These are phyloP conservation scores for Hystrix cristata DNA, from an alignment of 2,113 vertebrate genomes.

Conservation along the genomic window DNA sequence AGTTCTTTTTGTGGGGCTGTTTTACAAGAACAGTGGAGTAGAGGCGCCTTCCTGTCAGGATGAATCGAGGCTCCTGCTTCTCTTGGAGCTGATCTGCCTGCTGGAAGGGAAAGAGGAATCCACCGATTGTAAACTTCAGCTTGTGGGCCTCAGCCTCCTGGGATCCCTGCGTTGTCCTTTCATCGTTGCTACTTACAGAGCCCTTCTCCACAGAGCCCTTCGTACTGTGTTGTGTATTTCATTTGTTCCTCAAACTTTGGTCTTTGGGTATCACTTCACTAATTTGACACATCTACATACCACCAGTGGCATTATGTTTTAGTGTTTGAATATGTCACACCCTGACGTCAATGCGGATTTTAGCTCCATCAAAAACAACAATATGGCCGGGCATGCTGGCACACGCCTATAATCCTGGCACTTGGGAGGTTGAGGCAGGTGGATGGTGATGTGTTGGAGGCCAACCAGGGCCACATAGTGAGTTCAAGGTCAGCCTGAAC, in stretches of 20 bases:
- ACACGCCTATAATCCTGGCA: no score
- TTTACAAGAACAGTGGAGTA: not conserved
- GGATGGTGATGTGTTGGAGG: no score
- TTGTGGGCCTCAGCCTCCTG: not conserved
- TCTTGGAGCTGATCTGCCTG: not conserved
- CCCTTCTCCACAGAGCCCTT: not conserved
- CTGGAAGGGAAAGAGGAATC: not conserved
- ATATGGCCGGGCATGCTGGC: not conserved
- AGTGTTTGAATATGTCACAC: not conserved
- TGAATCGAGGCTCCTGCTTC: not conserved
- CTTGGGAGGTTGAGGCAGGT: no score
- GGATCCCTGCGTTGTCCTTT: not conserved
- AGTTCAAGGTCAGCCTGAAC: no score
- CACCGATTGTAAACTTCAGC: not conserved
- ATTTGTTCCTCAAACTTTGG: not conserved
- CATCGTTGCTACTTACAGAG: not conserved
- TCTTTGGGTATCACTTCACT: not conserved
- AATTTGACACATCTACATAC: not conserved
- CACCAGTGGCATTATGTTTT: not conserved
- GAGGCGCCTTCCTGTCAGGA: not conserved
- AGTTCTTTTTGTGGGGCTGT: not conserved
- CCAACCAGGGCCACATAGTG: no score
- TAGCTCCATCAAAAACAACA: conserved; percentile 3
- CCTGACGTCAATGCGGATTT: not conserved
- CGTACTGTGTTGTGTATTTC: not conserved